Conservation (phyloP, 2,113 vertebrate genomes). For the Bothrops jararaca region DNA sequence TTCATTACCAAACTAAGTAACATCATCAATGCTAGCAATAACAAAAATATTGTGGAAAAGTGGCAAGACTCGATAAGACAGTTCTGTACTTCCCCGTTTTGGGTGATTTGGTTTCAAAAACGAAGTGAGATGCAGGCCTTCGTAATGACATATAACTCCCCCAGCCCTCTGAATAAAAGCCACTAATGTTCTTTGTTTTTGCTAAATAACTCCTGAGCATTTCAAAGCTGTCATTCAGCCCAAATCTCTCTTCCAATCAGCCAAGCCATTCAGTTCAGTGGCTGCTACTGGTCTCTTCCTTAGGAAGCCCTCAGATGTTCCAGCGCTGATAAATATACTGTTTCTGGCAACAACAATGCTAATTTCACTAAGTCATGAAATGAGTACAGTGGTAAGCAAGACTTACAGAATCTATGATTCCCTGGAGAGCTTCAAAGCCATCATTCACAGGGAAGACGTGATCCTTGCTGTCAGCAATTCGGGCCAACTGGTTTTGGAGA, state of each 20-base stretch:
- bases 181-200: neutral
- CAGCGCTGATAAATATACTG: neutral
- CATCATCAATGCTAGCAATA: neutral
- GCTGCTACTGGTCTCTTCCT: neutral
- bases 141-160: neutral
- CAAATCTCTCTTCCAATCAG: too few relatives aligned
- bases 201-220: neutral
- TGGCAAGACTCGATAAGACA: neutral
- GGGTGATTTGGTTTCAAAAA: neutral
- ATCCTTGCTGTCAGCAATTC: slow-evolving; percentile 96
- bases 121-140: neutral
- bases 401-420: slow-evolving; percentile 95
- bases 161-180: neutral
- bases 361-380: neutral
- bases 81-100: neutral
- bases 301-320: neutral
- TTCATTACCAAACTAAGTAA: neutral
- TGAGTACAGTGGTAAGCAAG: neutral
- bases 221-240: too few relatives aligned
- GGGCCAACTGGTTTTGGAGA: slow-evolving; percentile 80
- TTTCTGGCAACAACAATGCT: neutral
- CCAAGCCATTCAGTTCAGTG: neutral
- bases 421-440: slow-evolving; percentile 93
- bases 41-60: neutral
- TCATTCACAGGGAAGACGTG: slow-evolving; percentile 98